Evolutionary conservation across 2,113 vertebrate species (phyloP), one percentile per base, ranked within the genome.

Genomic region (Chamaea fasciata): DNA sequence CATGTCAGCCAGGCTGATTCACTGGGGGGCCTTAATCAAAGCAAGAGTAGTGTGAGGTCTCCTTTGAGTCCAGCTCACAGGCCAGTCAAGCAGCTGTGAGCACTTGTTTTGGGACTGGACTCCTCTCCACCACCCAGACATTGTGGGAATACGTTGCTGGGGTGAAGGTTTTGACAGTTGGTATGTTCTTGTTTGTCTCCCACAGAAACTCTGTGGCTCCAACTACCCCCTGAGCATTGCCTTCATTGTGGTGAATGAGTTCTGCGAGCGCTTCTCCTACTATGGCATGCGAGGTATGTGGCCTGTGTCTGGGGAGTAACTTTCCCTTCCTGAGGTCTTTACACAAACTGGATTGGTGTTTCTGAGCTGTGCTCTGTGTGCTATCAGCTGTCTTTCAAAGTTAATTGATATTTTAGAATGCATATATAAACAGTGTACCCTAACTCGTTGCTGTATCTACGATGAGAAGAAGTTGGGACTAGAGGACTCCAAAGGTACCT

Each of bases 221-320:
- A 99, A 98, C 83, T 99, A 99, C 76, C 99, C 99, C 9, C 44
- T 98, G 80, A 99, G 99, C 98, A 99, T 99, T 85, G 97, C 98
- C 91, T 99, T 99, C 97, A 98, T 99, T 7, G 98, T 99, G 94
- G 99, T 99, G 96, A 99, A 99, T 3, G 99, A 99, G 97, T 99
- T 99, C 98, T 99, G 99, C 0, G 99, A 99, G 78, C 98, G 99
- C 31, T 99, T 99, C 98, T 99, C 99, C 96, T 99, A 99, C 98
- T 99, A 99, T 99, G 99, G 99, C 97, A 99, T 99, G 99, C 98
- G 98, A 99, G 99, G 99, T 99, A 98, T 78, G 90, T 84, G 68
- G 37, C 70, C 33, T 35, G 28, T 67, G 70, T 90, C 50, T 76
- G 53, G 56, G 68, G 64, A 56, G 27, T 4, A 11, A 44, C 47